Conservation (phyloP, 2,797 vertebrate species). For the Characodon lateralis region DNA sequence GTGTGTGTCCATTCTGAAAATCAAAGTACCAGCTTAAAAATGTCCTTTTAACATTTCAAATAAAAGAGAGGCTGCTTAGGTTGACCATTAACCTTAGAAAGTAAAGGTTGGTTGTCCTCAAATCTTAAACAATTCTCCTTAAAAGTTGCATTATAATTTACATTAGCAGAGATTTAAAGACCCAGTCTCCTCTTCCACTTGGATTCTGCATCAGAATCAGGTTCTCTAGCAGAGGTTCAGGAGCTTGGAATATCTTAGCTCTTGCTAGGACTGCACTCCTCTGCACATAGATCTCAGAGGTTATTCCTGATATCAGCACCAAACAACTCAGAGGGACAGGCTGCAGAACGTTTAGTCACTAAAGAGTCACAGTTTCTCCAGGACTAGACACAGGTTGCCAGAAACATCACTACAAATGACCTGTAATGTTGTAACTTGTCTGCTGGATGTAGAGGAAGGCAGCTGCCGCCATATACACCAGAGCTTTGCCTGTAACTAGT, state of each 20-base stretch:
- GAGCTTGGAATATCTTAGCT: too few relatives aligned
- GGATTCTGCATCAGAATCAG: not conserved
- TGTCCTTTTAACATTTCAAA: not conserved
- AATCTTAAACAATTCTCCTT: not conserved
- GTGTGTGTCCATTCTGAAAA: not conserved
- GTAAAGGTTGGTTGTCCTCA: not conserved
- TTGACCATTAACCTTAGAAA: not conserved
- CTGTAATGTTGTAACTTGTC: not conserved
- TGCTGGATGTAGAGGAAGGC: not conserved
- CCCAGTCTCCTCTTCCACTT: not conserved
- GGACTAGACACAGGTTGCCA: not conserved
- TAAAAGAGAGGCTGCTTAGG: not conserved
- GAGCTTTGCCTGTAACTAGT: not conserved
- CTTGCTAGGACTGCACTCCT: too few relatives aligned
- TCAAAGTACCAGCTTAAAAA: not conserved
- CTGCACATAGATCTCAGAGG: too few relatives aligned
- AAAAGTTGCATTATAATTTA: not conserved
- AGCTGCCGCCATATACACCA: not conserved
- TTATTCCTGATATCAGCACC: too few relatives aligned
- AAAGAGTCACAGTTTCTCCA: not conserved
- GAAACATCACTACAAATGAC: slow-evolving; percentile 1
- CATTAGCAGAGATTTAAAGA: not conserved
- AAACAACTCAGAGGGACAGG: not conserved
- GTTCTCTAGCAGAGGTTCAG: too few relatives aligned
- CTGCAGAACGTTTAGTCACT: not conserved